phyloP scores from a whole-genome alignment of 1,140 invertebrate genomes.

The Episyrphus balteatus region DNA sequence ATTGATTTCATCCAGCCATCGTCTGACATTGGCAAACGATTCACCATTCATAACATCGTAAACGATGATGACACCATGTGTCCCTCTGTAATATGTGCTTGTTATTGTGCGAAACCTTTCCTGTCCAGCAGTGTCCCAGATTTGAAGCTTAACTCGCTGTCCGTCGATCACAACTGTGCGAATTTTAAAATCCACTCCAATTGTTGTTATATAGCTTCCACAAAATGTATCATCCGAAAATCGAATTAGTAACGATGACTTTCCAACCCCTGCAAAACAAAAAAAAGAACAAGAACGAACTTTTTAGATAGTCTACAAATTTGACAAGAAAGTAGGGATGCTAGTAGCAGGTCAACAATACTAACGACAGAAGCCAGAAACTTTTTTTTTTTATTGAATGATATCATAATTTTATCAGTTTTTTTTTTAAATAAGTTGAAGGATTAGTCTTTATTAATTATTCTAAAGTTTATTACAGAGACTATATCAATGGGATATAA shows the following conservation, averaged over 20 bases:
- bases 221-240: conserved; percentile 98
- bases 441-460: no score
- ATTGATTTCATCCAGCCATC: conserved; percentile 97
- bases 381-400: neutral
- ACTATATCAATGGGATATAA: no score
- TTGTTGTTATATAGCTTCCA: conserved; percentile 98
- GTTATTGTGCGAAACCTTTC: conserved; percentile 57
- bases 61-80: conserved; percentile 97
- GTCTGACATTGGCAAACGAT: conserved; percentile 97
- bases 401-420: no score
- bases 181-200: conserved; percentile 99
- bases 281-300: conserved; percentile 7
- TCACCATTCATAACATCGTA: conserved; percentile 99
- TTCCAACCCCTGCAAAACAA: conserved; percentile 81
- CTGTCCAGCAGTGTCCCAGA: conserved; percentile 88
- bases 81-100: conserved; percentile 90
- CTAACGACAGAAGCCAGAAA: neutral
- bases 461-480: no score
- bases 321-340: neutral
- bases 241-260: conserved; percentile 91
- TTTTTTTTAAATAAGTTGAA: no score
- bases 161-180: conserved; percentile 90
- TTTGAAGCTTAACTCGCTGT: conserved; percentile 94
- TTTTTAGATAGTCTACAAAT: neutral
- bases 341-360: neutral